Conservation (phyloP, 2,888 invertebrate species). For the Galeopsomyia nigrocyanea region DNA sequence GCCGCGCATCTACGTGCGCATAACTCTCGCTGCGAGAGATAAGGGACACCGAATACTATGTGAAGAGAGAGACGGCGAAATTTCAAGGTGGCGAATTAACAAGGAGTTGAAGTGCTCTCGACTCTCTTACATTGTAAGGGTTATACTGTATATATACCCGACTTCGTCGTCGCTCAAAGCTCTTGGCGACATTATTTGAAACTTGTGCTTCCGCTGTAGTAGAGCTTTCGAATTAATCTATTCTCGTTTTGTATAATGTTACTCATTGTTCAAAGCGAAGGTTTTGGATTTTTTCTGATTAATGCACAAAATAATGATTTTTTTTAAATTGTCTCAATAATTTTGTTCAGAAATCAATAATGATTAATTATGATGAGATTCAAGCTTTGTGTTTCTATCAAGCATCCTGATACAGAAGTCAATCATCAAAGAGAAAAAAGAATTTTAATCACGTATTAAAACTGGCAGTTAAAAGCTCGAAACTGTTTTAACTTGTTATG, state of each 20-base stretch:
- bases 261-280: too few relatives aligned
- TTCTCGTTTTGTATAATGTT: background rate
- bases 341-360: too few relatives aligned
- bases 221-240: too few relatives aligned
- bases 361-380: too few relatives aligned
- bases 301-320: too few relatives aligned
- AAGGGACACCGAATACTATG: conserved; percentile 33
- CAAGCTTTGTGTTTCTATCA: background rate
- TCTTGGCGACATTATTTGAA: too few relatives aligned
- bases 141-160: too few relatives aligned
- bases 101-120: conserved; percentile 42
- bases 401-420: background rate
- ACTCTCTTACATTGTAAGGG: background rate
- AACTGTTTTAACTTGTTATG: conserved; percentile 42
- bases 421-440: conserved; percentile 10
- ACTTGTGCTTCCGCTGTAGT: too few relatives aligned
- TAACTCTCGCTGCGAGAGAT: conserved; percentile 35
- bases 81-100: conserved; percentile 52
- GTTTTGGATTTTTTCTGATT: too few relatives aligned
- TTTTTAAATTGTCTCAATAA: too few relatives aligned
- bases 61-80: conserved; percentile 40
- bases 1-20: background rate
- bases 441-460: conserved; percentile 21
- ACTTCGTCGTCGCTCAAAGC: too few relatives aligned
- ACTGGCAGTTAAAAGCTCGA: conserved; percentile 32